phyloP scores from a whole-genome alignment of 2,888 invertebrate species.

The Amblyjoppa proteus region DNA sequence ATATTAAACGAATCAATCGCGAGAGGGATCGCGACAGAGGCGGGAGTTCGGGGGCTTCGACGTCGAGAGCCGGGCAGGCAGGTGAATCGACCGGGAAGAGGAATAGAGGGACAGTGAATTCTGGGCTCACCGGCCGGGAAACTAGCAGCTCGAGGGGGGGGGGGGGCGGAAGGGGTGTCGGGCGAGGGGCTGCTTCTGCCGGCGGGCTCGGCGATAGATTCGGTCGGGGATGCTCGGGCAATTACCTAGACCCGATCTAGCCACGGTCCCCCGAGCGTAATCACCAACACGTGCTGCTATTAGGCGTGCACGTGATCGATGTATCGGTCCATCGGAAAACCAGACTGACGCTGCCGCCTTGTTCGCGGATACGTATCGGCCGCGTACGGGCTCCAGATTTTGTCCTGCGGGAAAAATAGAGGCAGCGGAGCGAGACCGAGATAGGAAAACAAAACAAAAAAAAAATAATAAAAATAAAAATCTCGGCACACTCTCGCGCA shows the following conservation, averaged over 20 bases:
- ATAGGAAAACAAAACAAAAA: not conserved
- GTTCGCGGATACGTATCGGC: not conserved
- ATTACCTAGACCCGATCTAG: conserved; percentile 81
- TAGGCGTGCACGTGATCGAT: conserved; percentile 82
- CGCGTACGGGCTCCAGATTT: conserved; percentile 1
- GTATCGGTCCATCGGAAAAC: conserved; percentile 75
- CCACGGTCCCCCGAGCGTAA: conserved; percentile 81
- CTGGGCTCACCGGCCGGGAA: conserved; percentile 34
- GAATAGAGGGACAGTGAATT: conserved; percentile 31
- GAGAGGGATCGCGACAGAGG: conserved; percentile 63
- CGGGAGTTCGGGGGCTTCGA: conserved; percentile 26
- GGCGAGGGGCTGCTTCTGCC: conserved; percentile 35
- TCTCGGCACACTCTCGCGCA: conserved; percentile 5
- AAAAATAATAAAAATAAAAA: not conserved
- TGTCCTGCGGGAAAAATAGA: conserved; percentile 11
- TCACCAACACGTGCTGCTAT: conserved; percentile 83
- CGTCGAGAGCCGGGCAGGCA: conserved; percentile 25
- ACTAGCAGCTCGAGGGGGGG: not conserved
- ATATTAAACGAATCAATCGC: conserved; percentile 82
- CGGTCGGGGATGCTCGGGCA: conserved; percentile 75
- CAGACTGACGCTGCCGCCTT: conserved; percentile 25
- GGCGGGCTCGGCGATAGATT: conserved; percentile 48
- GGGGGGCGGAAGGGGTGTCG: not conserved
- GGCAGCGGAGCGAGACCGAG: not conserved
- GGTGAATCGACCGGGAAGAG: conserved; percentile 34